phyloP scores from a whole-genome alignment of 2,888 invertebrate species.

The Halocaridina rubra region DNA sequence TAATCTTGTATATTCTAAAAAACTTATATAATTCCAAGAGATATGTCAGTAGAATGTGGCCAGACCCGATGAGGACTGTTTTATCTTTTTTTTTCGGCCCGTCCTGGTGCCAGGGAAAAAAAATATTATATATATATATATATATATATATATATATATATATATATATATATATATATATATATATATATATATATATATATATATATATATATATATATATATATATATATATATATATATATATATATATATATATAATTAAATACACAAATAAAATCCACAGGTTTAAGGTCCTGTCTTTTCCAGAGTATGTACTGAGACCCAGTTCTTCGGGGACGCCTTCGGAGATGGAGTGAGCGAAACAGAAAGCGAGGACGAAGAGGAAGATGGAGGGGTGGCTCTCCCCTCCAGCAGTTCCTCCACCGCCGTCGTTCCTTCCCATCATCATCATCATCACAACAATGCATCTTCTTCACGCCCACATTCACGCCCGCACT shows the following conservation, averaged over 20 bases:
- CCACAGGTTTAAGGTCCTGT: not conserved
- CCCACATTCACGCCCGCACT: constrained; percentile 17
- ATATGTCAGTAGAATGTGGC: too few species aligned
- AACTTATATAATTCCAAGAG: too few species aligned
- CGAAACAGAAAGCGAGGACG: constrained; percentile 62
- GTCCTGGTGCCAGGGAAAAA: too few species aligned
- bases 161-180: constrained; percentile 8
- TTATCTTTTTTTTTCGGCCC: too few species aligned
- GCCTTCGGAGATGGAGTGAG: constrained; percentile 61
- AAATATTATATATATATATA: not conserved
- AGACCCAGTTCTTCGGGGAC: constrained; percentile 51
- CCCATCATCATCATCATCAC: not conserved
- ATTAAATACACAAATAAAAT: not conserved
- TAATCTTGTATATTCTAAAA: too few species aligned
- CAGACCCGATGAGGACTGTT: too few species aligned
- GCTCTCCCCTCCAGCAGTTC: not conserved
- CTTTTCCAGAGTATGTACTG: constrained; percentile 42
- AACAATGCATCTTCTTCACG: not conserved
- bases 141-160: constrained; percentile 1
- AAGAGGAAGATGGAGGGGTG: constrained; percentile 36
- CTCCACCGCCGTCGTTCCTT: not conserved
- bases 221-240: constrained; percentile 17
- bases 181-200: constrained; percentile 18
- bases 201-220: constrained; percentile 21
- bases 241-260: constrained; percentile 32